A percentile compares a stretch with the other conserved stretches of the same genome.
Evolutionary conservation across 2,113 vertebrate genomes (phyloP).

Genomic region (Castor canadensis): DNA sequence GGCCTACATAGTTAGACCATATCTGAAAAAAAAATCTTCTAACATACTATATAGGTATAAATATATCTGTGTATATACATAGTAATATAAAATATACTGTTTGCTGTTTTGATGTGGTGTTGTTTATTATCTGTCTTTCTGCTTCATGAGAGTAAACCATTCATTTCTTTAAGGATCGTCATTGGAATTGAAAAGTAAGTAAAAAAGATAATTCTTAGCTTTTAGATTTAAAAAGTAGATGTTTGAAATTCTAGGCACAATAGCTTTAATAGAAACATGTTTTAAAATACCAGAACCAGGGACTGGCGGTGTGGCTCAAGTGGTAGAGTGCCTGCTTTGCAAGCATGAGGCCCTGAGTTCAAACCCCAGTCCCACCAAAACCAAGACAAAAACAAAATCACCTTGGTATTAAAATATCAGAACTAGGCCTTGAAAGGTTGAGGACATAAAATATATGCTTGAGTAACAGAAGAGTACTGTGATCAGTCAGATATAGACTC

Average conservation of each 20-base stretch:
- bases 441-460: neutral
- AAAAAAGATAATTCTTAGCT: neutral
- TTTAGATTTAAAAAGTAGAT: neutral
- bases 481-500: neutral
- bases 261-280: neutral
- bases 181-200: conserved; percentile 24
- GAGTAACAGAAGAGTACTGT: neutral
- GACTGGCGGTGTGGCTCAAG: no score
- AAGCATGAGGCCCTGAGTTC: no score
- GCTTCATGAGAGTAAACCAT: neutral
- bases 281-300: neutral
- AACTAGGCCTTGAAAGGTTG: neutral
- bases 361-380: no score
- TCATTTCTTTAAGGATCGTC: neutral
- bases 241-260: neutral
- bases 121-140: neutral
- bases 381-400: no score
- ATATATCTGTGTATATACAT: no score
- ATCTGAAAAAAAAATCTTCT: no score
- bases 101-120: neutral
- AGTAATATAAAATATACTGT: neutral
- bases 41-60: no score
- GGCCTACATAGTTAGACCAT: no score
- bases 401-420: neutral
- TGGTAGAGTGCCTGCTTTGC: no score